Base-by-base conservation (phyloP, 1,140 invertebrate species). In the Trypoxylus dichotomus region DNA sequence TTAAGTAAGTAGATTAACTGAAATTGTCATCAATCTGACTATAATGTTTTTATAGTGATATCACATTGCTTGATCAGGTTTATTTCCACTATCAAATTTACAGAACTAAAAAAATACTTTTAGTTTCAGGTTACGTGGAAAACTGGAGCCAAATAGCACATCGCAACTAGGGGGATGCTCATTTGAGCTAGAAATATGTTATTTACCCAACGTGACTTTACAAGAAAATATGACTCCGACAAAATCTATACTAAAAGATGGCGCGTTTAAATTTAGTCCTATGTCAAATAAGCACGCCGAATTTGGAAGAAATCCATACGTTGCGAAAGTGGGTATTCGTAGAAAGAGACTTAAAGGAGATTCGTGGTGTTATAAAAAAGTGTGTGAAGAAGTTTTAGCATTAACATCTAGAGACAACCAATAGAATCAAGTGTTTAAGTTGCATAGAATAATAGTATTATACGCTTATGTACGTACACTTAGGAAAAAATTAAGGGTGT, bases 181-280 rank as follows among this genome's bases (percentile, higher is more conserved):
- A 0, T 95, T 96, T 85, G 94, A 96, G 84, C 83, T 96, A 75
- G 95, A 96, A 88, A 92, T 96, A 15, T 95, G 94, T 84, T 86
- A 90, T 11, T 83, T 93, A 11, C 88, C 89, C 76, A 84, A 80
- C 79, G 81, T 83, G 78, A 81, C 25, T 79, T 81, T 76, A n/a
- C 21, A 76, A 5, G 37, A 72, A 1, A 73, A 76, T n/a, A n/a
- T n/a, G 10, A 82, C 81, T 1, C 79, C 80, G 1, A 81, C 80
- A 1, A 84, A 82, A 77, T 80, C 82, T 1, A 81, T 83, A 21
- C 47, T 82, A 15, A 83, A 80, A 77, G 81, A 82, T 60, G 79
- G 79, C 6, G 60, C 78, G 10, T 72, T 80, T 3, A 81, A 82
- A 71, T 79, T 68, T 74, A 81, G 78, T 37, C 83, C n/a, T 75